phyloP scores from a whole-genome alignment of 1,140 invertebrate genomes.

The Gonatopus flavifemur region DNA sequence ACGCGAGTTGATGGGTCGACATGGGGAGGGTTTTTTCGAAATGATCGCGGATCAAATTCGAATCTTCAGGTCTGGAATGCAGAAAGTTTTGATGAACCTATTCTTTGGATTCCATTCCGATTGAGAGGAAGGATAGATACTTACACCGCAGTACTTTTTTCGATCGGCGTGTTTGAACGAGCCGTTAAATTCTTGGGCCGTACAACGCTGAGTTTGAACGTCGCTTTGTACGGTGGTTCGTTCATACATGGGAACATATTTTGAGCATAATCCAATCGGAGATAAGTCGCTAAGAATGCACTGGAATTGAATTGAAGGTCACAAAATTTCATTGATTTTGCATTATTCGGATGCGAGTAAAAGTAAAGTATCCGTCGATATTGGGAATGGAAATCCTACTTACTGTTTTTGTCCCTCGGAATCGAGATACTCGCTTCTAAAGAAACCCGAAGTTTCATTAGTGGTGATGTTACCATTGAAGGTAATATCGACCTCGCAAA shows the following conservation, averaged over 20 bases:
- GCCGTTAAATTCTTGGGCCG: constrained; percentile 63
- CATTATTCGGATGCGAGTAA: no score
- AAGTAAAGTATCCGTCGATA: background rate
- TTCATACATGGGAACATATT: constrained; percentile 92
- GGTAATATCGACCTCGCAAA: constrained; percentile 60
- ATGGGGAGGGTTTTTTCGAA: constrained; percentile 77
- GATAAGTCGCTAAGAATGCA: constrained; percentile 71
- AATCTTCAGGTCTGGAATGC: constrained; percentile 44
- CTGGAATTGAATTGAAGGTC: constrained; percentile 45
- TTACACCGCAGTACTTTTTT: constrained; percentile 64
- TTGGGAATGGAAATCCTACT: no score
- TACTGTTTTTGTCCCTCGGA: constrained; percentile 56
- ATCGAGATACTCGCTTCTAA: constrained; percentile 63
- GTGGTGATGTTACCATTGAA: constrained; percentile 65
- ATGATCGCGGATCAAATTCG: constrained; percentile 64
- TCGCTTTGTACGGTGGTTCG: constrained; percentile 81
- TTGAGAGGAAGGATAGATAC: no score
- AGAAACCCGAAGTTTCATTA: constrained; percentile 63
- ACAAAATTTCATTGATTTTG: no score
- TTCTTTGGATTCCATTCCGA: background rate
- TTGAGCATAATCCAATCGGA: constrained; percentile 80
- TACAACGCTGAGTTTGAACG: constrained; percentile 67
- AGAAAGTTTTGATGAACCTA: background rate
- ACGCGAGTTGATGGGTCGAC: constrained; percentile 82
- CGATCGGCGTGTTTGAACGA: constrained; percentile 66